These are phyloP conservation scores for Lophotriccus pileatus DNA, from an alignment of 2,797 vertebrate species.

Conservation along the genomic window DNA sequence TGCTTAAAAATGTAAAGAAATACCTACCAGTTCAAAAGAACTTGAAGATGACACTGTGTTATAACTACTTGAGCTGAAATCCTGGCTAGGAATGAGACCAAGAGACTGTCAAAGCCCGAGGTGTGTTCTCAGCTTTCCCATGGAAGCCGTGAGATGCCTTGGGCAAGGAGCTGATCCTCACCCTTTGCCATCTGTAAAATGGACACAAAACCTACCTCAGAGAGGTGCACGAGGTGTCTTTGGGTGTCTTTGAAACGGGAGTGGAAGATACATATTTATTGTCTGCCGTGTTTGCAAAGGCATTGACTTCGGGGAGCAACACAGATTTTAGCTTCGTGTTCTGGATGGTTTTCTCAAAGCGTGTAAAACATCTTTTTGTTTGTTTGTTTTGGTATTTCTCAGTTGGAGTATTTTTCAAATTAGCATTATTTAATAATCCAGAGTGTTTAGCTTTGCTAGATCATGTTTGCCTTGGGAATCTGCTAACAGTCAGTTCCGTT, in stretches of 20 bases:
- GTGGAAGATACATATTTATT: constrained; percentile 18
- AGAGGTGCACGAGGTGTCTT: not conserved
- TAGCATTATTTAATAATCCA: not conserved
- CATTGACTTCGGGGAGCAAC: constrained; percentile 20
- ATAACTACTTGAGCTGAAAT: not conserved
- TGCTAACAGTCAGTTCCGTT: not conserved
- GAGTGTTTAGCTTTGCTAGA: constrained; percentile 1
- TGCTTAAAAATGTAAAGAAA: not conserved
- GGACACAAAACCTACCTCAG: constrained; percentile 34
- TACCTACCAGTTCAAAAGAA: not conserved
- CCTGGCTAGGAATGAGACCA: not conserved
- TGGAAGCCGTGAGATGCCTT: not conserved
- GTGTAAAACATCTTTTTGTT: not conserved
- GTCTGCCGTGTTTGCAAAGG: not conserved
- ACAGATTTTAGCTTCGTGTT: not conserved
- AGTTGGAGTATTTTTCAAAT: not conserved
- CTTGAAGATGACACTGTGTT: constrained; percentile 37
- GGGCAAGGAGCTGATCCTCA: not conserved
- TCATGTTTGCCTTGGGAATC: constrained; percentile 14
- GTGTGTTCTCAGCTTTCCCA: not conserved
- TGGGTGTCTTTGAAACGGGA: not conserved
- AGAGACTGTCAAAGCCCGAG: not conserved
- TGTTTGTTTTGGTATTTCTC: not conserved
- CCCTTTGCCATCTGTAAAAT: not conserved
- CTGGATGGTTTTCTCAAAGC: not conserved